A percentile compares a stretch with the other conserved stretches of the same genome.
Evolutionary conservation across 2,797 vertebrate species (phyloP).

Genomic region (Lerista edwardsae): DNA sequence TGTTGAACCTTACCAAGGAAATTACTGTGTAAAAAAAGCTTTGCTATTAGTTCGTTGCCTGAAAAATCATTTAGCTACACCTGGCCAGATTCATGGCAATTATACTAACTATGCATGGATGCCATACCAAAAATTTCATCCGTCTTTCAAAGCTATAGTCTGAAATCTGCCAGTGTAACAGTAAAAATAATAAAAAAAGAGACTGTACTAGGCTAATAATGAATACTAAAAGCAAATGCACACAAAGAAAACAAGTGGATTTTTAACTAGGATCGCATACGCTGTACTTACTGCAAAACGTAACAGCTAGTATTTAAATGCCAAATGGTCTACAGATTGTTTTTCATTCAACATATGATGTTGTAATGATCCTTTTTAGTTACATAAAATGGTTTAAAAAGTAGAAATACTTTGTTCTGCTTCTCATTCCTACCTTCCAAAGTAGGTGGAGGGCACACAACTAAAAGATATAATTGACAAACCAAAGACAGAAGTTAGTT

Average conservation of each 20-base stretch:
- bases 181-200: conserved; percentile 57
- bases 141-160: conserved; percentile 53
- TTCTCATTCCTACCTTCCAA: neutral
- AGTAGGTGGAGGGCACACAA: neutral
- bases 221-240: conserved; percentile 59
- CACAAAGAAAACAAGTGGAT: neutral
- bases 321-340: neutral
- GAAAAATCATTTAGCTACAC: conserved; percentile 75
- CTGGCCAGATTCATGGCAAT: conserved; percentile 75
- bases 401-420: neutral
- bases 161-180: conserved; percentile 40
- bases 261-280: neutral
- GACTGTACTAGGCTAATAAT: conserved; percentile 49
- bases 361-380: neutral
- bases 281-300: neutral
- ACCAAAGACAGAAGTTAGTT: conserved; percentile 18
- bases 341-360: conserved; percentile 60
- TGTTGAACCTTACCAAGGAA: conserved; percentile 80
- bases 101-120: conserved; percentile 65
- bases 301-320: neutral
- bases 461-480: neutral
- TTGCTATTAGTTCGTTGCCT: conserved; percentile 73
- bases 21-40: conserved; percentile 78
- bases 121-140: conserved; percentile 66
- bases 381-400: neutral